phyloP scores from a whole-genome alignment of 2,888 invertebrate genomes.

The Nebria salina region DNA sequence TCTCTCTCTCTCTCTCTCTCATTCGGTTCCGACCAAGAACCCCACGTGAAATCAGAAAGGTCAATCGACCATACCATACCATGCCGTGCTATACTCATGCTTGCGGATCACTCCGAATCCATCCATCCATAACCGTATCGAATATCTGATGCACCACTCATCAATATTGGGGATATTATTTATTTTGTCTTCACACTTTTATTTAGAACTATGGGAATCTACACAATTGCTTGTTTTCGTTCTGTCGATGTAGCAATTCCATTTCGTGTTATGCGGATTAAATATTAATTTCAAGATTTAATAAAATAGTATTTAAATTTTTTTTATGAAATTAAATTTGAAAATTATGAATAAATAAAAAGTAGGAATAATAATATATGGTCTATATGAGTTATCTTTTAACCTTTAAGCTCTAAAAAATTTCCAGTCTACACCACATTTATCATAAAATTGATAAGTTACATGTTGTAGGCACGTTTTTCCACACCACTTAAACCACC shows the following conservation, averaged over 20 bases:
- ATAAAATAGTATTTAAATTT: too few relatives aligned
- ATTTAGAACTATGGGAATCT: neutral
- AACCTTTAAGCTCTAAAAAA: neutral
- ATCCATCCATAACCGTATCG: neutral
- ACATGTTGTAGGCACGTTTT: neutral
- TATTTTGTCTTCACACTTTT: neutral
- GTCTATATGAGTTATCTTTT: neutral
- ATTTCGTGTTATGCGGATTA: too few relatives aligned
- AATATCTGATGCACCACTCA: neutral
- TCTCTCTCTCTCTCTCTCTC: neutral
- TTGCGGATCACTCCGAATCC: neutral
- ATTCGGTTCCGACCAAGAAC: neutral
- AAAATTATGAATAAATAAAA: too few relatives aligned
- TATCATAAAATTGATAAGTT: neutral
- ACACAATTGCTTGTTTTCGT: neutral
- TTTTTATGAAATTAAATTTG: too few relatives aligned
- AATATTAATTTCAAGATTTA: too few relatives aligned
- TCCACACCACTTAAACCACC: neutral
- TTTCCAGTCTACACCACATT: neutral
- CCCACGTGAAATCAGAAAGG: neutral
- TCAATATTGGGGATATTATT: neutral
- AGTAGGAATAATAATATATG: neutral
- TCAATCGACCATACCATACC: neutral
- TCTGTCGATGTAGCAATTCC: too few relatives aligned
- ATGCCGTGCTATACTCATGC: neutral